A percentile compares a stretch with the other conserved stretches of the same genome.
phyloP scores from a whole-genome alignment of 1,140 invertebrate genomes.

The Colletes latitarsis region DNA sequence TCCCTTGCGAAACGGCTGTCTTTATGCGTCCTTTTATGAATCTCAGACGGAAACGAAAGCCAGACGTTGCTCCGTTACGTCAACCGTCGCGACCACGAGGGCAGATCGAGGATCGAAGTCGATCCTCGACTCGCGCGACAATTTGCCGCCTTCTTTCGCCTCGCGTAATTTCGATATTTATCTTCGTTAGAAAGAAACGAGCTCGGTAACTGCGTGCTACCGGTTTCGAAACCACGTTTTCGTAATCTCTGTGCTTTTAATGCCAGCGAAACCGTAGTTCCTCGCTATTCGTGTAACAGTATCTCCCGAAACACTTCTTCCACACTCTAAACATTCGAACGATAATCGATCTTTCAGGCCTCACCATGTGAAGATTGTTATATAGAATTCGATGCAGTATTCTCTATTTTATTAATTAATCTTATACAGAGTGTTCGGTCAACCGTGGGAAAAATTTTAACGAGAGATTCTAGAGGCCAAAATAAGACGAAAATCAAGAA shows the following conservation, averaged over 20 bases:
- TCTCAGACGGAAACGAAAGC: constrained; percentile 18
- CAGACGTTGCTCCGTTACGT: constrained; percentile 1
- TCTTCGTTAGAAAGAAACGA: constrained; percentile 26
- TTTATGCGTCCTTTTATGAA: not conserved
- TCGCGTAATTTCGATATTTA: constrained; percentile 26
- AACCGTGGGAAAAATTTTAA: too few relatives aligned
- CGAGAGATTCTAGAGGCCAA: too few relatives aligned
- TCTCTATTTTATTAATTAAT: too few relatives aligned
- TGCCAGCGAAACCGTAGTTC: not conserved
- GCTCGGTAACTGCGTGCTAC: not conserved
- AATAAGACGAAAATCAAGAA: too few relatives aligned
- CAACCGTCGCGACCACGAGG: not conserved
- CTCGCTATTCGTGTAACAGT: not conserved
- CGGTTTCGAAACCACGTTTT: not conserved
- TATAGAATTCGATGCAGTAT: too few relatives aligned
- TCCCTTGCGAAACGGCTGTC: not conserved
- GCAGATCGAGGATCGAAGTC: not conserved
- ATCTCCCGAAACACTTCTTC: not conserved
- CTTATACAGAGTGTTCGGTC: too few relatives aligned
- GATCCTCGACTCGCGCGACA: not conserved
- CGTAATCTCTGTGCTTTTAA: not conserved
- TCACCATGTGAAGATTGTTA: too few relatives aligned
- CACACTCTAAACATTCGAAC: not conserved
- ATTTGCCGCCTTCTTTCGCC: constrained; percentile 13
- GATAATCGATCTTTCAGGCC: not conserved